Evolutionary conservation across 2,113 vertebrate genomes (phyloP).

Genomic region (Platysternon megacephalum): DNA sequence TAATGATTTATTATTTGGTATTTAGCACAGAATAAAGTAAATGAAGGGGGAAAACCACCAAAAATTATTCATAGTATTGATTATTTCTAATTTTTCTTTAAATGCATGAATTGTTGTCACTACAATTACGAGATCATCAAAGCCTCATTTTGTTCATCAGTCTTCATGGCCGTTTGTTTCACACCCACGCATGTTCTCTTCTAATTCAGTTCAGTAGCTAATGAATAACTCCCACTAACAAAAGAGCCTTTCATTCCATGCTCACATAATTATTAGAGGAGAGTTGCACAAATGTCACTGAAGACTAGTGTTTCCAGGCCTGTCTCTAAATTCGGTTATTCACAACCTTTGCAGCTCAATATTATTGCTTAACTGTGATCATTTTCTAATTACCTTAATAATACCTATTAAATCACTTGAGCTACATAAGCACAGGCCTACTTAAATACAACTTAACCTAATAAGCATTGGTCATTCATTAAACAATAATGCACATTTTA

Average conservation of each 20-base stretch:
- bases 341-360: constrained; percentile 83
- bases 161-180: constrained; percentile 72
- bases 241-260: constrained; percentile 82
- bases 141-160: constrained; percentile 77
- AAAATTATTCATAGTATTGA: constrained; percentile 40
- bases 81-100: constrained; percentile 44
- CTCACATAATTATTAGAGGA: constrained; percentile 82
- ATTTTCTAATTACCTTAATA: constrained; percentile 88
- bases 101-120: constrained; percentile 71
- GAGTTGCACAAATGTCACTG: constrained; percentile 82
- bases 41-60: neutral
- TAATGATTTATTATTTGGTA: constrained; percentile 26
- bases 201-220: constrained; percentile 79
- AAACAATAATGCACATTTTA: constrained; percentile 73
- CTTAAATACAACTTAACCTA: constrained; percentile 85
- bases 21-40: constrained; percentile 46
- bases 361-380: constrained; percentile 85
- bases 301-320: constrained; percentile 79
- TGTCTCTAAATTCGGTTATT: constrained; percentile 85
- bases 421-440: constrained; percentile 75
- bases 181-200: constrained; percentile 74
- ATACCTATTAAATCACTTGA: constrained; percentile 85
- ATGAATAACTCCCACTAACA: constrained; percentile 84
- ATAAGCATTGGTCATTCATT: constrained; percentile 82
- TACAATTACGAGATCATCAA: constrained; percentile 78